Evolutionary conservation across 2,888 invertebrate species (phyloP), one percentile per base, ranked within the genome.

Genomic region (Sarcophaga carnaria): DNA sequence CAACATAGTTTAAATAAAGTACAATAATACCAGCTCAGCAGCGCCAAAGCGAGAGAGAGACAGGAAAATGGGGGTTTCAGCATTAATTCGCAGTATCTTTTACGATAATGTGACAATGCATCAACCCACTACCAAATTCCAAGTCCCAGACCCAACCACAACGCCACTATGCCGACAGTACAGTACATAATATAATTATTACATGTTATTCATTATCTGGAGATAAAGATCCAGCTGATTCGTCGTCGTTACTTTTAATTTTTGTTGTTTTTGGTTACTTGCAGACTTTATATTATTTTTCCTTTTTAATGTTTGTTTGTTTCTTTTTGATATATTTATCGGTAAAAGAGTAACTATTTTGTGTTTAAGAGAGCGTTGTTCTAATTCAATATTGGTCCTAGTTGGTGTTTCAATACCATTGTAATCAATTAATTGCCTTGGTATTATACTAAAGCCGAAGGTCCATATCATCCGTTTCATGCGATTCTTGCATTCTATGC

Each of bases 281-380:
- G 12, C 25, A 37, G 47, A 69, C 2, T 59, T 54, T n/a, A 62
- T 62, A 11, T 45, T 71, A 54, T 17, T 67, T 25, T 17, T 67
- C 45, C 66, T 78, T 54, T 78, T 78, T n/a, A 67, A n/a, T 59
- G 54, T n/a, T n/a, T 76, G 76, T 67, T 69, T 69, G 25, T 22
- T 59, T 60, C 47, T 59, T n/a, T 71, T 79, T 79, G 70, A 22
- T 27, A 59, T 77, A 66, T 64, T 77, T 67, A 14, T 77, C 10
- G 72, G 72, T 6, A 72, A 25, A 1, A 72, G 12, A 12, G 14
- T 22, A 27, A 72, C 20, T 12, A 25, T 75, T 45, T 62, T 75
- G 3, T n/a, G 4, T 75, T 62, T 75, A 3, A 12, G 20, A 11
- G 22, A 22, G 22, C 22, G 22, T 22, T 22, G 22, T 22, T 22